Conservation (phyloP, 2,113 vertebrate genomes). For the Lophura nycthemera region DNA sequence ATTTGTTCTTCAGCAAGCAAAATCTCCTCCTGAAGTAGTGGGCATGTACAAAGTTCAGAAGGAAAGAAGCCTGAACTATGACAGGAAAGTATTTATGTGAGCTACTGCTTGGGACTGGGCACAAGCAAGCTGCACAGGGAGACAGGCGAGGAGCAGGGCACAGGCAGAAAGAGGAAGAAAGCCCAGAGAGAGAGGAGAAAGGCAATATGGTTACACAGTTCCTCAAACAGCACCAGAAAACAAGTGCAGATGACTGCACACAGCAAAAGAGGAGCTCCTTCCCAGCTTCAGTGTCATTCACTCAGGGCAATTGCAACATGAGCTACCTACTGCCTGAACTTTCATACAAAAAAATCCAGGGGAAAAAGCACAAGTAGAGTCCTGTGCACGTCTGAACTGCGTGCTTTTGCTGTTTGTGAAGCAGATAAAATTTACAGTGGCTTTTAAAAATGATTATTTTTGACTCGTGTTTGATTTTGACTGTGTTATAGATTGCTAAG, state of each 20-base stretch:
- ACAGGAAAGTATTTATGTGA: neutral
- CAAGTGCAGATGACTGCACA: neutral
- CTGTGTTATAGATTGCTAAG: neutral
- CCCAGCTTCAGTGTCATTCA: neutral
- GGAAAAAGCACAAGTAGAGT: neutral
- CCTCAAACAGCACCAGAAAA: neutral
- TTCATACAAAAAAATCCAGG: neutral
- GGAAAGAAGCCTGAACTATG: accelerated
- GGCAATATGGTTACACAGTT: accelerated
- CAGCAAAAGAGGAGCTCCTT: neutral
- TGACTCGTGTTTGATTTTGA: neutral
- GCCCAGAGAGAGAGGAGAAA: neutral
- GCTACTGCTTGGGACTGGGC: neutral
- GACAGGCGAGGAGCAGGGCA: neutral
- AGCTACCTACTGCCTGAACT: neutral
- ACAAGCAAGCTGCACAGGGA: neutral
- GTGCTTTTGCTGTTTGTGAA: neutral
- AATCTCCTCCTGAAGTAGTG: neutral
- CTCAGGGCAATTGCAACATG: neutral
- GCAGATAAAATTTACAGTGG: neutral
- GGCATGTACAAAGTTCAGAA: neutral
- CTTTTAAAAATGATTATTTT: neutral
- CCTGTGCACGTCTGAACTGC: neutral
- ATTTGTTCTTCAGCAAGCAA: neutral
- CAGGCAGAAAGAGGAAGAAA: neutral